A percentile compares a stretch with the other conserved stretches of the same genome.
phyloP scores from a whole-genome alignment of 92 coral and sea anemone species.

The Phenganax stokvisi region DNA sequence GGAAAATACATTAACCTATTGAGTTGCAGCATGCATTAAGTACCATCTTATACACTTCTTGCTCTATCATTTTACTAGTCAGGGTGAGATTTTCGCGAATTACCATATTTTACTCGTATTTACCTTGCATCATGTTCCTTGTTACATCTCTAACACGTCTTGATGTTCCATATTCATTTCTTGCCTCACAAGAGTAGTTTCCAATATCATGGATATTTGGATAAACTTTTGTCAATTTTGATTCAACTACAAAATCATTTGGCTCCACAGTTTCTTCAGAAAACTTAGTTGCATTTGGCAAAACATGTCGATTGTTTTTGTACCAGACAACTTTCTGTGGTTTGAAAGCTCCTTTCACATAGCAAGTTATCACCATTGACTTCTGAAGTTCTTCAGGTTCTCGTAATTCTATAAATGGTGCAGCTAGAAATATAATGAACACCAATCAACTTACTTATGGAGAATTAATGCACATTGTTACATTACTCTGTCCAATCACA shows the following conservation, averaged over 20 bases:
- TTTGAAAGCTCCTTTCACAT: slow-evolving; percentile 2
- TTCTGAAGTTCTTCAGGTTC: not conserved
- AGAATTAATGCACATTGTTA: too few relatives aligned
- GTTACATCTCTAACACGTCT: not conserved
- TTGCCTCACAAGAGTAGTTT: slow-evolving; percentile 8
- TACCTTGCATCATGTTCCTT: not conserved
- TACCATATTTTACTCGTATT: too few relatives aligned
- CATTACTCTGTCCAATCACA: too few relatives aligned
- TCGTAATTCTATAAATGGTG: not conserved
- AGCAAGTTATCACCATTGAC: not conserved
- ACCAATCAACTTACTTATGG: too few relatives aligned
- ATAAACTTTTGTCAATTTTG: not conserved
- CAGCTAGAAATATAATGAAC: not conserved
- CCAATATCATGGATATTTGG: not conserved
- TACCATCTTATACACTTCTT: too few relatives aligned
- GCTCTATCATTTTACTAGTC: too few relatives aligned
- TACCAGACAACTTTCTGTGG: slow-evolving; percentile 7
- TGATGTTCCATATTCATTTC: not conserved
- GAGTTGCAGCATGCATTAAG: not conserved
- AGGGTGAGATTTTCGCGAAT: too few relatives aligned
- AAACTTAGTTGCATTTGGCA: not conserved
- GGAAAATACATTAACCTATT: not conserved
- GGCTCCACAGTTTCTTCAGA: not conserved
- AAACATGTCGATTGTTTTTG: not conserved
- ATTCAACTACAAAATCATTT: not conserved